Conservation (phyloP, 1,140 invertebrate species). For the Bombus consobrinus region DNA sequence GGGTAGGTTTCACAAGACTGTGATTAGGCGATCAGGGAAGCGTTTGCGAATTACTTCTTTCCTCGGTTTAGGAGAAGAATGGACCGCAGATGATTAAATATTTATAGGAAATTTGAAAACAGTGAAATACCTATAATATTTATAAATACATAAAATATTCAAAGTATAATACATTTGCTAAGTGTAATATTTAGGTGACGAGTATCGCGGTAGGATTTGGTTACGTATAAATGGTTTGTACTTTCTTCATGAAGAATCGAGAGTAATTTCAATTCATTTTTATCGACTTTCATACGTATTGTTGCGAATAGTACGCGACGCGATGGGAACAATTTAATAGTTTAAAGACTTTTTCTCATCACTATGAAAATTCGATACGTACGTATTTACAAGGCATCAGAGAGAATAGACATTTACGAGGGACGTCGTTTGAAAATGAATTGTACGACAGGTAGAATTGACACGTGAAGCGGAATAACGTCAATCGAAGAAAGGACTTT, state of each 20-base stretch:
- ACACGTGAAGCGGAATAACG: conserved; percentile 20
- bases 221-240: background rate
- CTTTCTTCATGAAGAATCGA: too few relatives aligned
- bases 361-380: background rate
- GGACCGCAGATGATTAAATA: too few relatives aligned
- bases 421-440: conserved; percentile 7
- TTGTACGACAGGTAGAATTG: conserved; percentile 22
- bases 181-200: too few relatives aligned
- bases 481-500: conserved; percentile 27
- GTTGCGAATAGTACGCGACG: background rate
- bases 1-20: too few relatives aligned
- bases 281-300: background rate
- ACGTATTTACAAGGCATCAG: background rate
- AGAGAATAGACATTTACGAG: background rate
- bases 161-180: too few relatives aligned
- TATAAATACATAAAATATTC: too few relatives aligned
- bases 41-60: too few relatives aligned
- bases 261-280: conserved; percentile 13
- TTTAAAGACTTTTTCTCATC: background rate
- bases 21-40: too few relatives aligned
- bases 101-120: too few relatives aligned
- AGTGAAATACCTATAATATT: too few relatives aligned
- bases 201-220: background rate
- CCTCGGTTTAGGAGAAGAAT: too few relatives aligned
- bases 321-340: background rate